Evolutionary conservation across 2,888 invertebrate genomes (phyloP).

Genomic region (Metacarcinus magister): DNA sequence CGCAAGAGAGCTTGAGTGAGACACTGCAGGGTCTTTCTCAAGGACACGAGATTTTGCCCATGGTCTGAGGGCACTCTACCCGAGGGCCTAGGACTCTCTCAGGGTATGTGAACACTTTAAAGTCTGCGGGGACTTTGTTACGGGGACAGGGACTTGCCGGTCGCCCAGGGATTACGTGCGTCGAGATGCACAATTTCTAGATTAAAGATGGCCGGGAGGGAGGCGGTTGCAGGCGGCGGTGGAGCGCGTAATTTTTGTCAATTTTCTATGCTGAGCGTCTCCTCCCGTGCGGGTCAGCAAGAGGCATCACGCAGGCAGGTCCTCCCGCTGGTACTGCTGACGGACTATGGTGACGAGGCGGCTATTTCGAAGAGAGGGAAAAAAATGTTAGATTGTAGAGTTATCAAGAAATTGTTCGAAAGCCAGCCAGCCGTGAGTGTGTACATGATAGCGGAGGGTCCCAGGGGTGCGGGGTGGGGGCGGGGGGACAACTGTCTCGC

Average conservation of each 20-base stretch:
- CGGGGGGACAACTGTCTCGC: slow-evolving; percentile 36
- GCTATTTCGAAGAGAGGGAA: not conserved
- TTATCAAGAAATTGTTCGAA: slow-evolving; percentile 44
- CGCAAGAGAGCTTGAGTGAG: not conserved
- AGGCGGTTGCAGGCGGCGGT: slow-evolving; percentile 59
- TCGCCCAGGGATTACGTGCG: slow-evolving; percentile 61
- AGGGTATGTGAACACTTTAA: not conserved
- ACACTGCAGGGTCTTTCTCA: not conserved
- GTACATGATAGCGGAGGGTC: slow-evolving; percentile 43
- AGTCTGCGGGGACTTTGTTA: slow-evolving; percentile 28
- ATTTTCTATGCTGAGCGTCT: not conserved
- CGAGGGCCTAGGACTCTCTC: not conserved
- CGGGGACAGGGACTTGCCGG: slow-evolving; percentile 17
- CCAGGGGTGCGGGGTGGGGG: not conserved
- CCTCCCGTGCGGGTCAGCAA: not conserved
- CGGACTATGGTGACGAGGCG: not conserved
- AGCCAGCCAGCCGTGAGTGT: slow-evolving; percentile 46
- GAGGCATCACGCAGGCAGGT: not conserved
- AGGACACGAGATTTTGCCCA: not conserved
- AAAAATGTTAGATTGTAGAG: slow-evolving; percentile 21
- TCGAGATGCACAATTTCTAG: slow-evolving; percentile 66
- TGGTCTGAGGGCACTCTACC: not conserved
- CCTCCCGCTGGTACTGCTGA: not conserved
- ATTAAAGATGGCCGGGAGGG: slow-evolving; percentile 64
- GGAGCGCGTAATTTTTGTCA: slow-evolving; percentile 40